Evolutionary conservation across 2,797 vertebrate species (phyloP).

Genomic region (Antrozous pallidus): DNA sequence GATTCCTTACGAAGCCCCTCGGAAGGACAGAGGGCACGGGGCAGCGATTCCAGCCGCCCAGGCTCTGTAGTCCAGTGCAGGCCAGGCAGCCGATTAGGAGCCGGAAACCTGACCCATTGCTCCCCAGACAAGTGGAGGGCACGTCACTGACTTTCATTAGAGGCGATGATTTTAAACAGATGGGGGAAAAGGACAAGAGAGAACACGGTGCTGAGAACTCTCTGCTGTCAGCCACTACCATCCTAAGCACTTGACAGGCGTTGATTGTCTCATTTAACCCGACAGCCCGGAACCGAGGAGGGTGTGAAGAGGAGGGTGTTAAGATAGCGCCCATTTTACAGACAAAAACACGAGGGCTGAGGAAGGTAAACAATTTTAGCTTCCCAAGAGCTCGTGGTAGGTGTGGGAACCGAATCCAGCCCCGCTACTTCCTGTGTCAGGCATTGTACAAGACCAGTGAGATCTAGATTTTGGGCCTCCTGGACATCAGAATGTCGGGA

Average conservation of each 20-base stretch:
- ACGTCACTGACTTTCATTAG: not conserved
- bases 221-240: not conserved
- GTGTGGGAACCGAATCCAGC: not conserved
- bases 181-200: not conserved
- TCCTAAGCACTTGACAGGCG: not conserved
- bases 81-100: not conserved
- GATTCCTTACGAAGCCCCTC: not conserved
- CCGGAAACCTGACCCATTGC: not conserved
- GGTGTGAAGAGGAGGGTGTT: not conserved
- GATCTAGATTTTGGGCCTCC: not conserved
- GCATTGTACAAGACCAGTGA: not conserved
- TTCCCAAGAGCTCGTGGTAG: not conserved
- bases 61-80: not conserved
- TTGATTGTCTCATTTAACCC: not conserved
- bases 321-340: not conserved
- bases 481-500: not conserved
- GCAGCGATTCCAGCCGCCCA: not conserved
- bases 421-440: not conserved
- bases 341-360: not conserved
- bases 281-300: not conserved
- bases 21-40: not conserved
- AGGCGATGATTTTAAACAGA: not conserved
- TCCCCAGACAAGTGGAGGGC: not conserved
- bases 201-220: not conserved
- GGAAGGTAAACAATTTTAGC: not conserved